Evolutionary conservation across 2,797 vertebrate genomes (phyloP).

Genomic region (Tapera naevia): DNA sequence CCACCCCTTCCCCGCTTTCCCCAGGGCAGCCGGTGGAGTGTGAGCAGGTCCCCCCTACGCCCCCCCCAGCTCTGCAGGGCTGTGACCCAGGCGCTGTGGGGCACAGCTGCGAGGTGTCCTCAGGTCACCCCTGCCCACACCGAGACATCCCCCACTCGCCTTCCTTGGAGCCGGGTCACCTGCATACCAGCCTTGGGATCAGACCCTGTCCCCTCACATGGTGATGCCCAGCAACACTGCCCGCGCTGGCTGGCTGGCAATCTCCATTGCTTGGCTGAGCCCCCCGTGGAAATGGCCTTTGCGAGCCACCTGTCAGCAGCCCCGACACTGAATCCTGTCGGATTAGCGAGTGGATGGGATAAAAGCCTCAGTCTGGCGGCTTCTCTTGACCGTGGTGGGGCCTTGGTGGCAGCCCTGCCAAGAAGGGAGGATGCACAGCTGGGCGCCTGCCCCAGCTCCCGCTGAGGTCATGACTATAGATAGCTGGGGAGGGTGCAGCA

Average conservation of each 20-base stretch:
- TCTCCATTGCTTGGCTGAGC: background rate
- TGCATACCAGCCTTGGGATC: background rate
- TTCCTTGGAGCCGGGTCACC: background rate
- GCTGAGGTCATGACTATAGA: conserved; percentile 58
- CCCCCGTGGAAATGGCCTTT: background rate
- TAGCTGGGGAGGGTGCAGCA: background rate
- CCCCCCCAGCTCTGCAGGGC: background rate
- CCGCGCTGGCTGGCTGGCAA: background rate
- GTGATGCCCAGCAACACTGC: background rate
- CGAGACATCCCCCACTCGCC: background rate
- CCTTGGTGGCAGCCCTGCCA: background rate
- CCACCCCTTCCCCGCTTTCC: conserved; percentile 40
- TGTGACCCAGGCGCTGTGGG: conserved; percentile 4
- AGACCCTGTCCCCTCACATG: background rate
- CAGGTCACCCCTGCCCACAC: background rate
- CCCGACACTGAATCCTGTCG: conserved; percentile 6
- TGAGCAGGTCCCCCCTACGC: background rate
- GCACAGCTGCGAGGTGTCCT: conserved; percentile 41
- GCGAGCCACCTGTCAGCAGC: background rate
- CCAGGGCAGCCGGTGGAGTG: background rate
- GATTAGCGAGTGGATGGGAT: conserved; percentile 13
- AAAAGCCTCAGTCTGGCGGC: conserved; percentile 9
- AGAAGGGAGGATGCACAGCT: background rate
- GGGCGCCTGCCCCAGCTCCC: conserved; percentile 8
- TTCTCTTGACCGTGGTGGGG: background rate